These are phyloP conservation scores for Nothocercus julius DNA, from an alignment of 2,113 vertebrate species.

Conservation along the genomic window DNA sequence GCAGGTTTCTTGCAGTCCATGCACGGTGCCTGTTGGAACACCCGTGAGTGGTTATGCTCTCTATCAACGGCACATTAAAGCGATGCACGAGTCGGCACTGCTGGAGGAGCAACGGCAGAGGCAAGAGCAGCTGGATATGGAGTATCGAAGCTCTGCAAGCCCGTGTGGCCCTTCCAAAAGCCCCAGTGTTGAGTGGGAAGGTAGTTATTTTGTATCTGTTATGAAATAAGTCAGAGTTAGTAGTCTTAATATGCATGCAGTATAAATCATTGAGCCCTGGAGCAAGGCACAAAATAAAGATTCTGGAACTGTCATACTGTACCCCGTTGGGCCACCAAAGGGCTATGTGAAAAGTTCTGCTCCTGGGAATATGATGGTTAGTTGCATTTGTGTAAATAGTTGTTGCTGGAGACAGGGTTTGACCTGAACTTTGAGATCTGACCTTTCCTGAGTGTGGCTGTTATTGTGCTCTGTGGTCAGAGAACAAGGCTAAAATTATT, in stretches of 20 bases:
- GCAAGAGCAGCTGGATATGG: slow-evolving; percentile 88
- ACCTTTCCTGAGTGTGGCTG: not conserved
- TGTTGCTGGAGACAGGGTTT: not conserved
- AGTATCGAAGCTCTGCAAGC: slow-evolving; percentile 81
- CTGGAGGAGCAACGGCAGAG: slow-evolving; percentile 92
- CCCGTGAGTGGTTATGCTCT: slow-evolving; percentile 89
- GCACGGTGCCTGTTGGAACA: slow-evolving; percentile 80
- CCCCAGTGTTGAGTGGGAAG: slow-evolving; percentile 90
- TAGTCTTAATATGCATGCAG: no score
- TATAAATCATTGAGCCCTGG: not conserved
- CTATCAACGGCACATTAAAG: slow-evolving; percentile 95
- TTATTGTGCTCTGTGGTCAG: not conserved
- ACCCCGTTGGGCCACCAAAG: not conserved
- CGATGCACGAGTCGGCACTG: slow-evolving; percentile 89
- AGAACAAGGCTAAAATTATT: not conserved
- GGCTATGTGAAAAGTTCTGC: not conserved
- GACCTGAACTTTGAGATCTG: not conserved
- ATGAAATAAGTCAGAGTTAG: not conserved
- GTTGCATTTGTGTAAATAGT: not conserved
- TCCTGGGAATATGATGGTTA: not conserved
- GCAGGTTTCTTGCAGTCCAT: slow-evolving; percentile 83
- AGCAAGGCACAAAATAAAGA: not conserved
- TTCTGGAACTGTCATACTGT: not conserved
- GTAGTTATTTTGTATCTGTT: slow-evolving; percentile 63
- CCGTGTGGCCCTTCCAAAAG: slow-evolving; percentile 84